A percentile compares a stretch with the other conserved stretches of the same genome.
These are phyloP conservation scores for Gastracanthus pulcherrimus DNA, from an alignment of 2,888 invertebrate genomes.

Conservation along the genomic window DNA sequence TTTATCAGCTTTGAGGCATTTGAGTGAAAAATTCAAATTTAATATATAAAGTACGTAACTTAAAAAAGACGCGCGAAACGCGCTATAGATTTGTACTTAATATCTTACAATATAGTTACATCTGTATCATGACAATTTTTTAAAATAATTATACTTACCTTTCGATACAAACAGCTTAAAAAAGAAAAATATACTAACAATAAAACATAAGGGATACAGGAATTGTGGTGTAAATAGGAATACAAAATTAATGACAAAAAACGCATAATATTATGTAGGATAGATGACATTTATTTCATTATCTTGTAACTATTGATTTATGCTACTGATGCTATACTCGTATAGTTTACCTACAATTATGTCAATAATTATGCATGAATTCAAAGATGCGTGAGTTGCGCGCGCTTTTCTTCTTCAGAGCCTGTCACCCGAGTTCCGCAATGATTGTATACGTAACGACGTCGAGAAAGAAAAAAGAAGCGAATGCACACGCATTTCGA, in stretches of 20 bases:
- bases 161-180: too few relatives aligned
- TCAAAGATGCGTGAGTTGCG: constrained; percentile 72
- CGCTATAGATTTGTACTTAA: too few relatives aligned
- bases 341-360: constrained; percentile 77
- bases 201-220: not conserved
- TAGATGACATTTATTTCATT: constrained; percentile 75
- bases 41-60: too few relatives aligned
- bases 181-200: too few relatives aligned
- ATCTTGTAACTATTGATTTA: constrained; percentile 72
- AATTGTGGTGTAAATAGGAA: not conserved
- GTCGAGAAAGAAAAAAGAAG: constrained; percentile 22
- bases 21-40: too few relatives aligned
- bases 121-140: too few relatives aligned
- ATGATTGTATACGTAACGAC: constrained; percentile 57
- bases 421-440: constrained; percentile 60
- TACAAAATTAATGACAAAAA: not conserved
- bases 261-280: constrained; percentile 60
- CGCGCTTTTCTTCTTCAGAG: constrained; percentile 64
- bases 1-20: too few relatives aligned
- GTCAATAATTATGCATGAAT: constrained; percentile 77
- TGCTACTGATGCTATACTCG: constrained; percentile 75
- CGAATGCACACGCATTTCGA: constrained; percentile 36
- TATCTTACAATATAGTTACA: too few relatives aligned
- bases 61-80: too few relatives aligned
- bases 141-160: too few relatives aligned